A percentile compares a stretch with the other conserved stretches of the same genome.
Evolutionary conservation across 2,888 invertebrate genomes (phyloP).

Genomic region (Mechanitis mazaeus): DNA sequence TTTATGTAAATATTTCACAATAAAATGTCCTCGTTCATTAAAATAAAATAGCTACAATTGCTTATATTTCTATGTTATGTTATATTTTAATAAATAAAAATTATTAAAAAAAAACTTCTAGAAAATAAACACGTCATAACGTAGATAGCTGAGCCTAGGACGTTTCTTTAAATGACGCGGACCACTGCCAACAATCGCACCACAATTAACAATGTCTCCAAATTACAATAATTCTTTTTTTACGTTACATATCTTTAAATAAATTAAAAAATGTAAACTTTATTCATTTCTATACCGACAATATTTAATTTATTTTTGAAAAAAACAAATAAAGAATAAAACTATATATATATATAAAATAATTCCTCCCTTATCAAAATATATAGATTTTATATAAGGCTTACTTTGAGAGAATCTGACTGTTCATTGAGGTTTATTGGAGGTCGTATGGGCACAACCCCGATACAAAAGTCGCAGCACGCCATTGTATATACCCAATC

Average conservation of each 20-base stretch:
- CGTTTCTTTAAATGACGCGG: conserved; percentile 52
- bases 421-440: conserved; percentile 84
- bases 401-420: conserved; percentile 88
- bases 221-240: conserved; percentile 23
- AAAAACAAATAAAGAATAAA: too few relatives aligned
- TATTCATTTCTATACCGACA: too few relatives aligned
- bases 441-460: conserved; percentile 82
- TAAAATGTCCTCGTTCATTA: too few relatives aligned
- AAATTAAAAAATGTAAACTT: background rate
- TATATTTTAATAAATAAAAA: background rate
- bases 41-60: too few relatives aligned
- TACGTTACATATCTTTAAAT: conserved; percentile 8
- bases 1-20: too few relatives aligned
- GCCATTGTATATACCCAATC: conserved; percentile 61
- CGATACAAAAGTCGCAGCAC: conserved; percentile 81
- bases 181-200: conserved; percentile 58
- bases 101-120: conserved; percentile 32
- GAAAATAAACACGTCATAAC: conserved; percentile 31
- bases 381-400: conserved; percentile 33
- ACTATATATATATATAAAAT: too few relatives aligned
- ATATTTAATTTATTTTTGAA: too few relatives aligned
- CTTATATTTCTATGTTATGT: too few relatives aligned
- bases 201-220: conserved; percentile 24
- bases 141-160: conserved; percentile 38
- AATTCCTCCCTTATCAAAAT: too few relatives aligned